Conservation (phyloP, 2,888 invertebrate genomes). For the Bugulina stolonifera region DNA sequence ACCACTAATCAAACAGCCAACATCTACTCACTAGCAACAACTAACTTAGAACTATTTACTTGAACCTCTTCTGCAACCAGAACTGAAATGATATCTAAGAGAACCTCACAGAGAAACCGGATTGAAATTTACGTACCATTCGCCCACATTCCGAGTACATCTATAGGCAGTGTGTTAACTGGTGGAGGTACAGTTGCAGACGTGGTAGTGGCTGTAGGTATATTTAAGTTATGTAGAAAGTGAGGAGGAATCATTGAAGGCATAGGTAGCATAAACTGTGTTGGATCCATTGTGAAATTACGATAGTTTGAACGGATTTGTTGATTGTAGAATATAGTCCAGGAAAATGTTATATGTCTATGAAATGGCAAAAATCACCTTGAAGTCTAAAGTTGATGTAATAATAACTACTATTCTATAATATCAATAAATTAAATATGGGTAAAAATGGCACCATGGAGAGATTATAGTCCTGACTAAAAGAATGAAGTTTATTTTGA, state of each 20-base stretch:
- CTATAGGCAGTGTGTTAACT: neutral
- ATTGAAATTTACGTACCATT: slow-evolving; percentile 1
- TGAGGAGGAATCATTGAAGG: slow-evolving; percentile 26
- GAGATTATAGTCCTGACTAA: neutral
- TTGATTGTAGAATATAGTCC: neutral
- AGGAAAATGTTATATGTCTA: neutral
- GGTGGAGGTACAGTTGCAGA: neutral
- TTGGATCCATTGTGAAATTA: slow-evolving; percentile 4
- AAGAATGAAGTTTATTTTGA: neutral
- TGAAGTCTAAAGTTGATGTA: neutral
- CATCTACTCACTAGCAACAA: too few species aligned
- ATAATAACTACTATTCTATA: too few species aligned
- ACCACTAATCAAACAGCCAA: too few species aligned
- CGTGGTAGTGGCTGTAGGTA: neutral
- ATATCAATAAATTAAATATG: neutral
- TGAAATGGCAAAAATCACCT: neutral
- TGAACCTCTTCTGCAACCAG: too few species aligned
- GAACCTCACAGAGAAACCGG: too few species aligned
- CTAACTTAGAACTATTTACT: too few species aligned
- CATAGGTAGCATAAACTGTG: slow-evolving; percentile 17
- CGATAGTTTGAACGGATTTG: neutral
- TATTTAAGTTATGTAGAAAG: neutral
- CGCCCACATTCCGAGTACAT: slow-evolving; percentile 17
- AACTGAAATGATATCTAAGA: too few species aligned
- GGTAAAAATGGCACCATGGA: neutral